phyloP scores from a whole-genome alignment of 1,140 invertebrate genomes.

The Chionoecetes opilio region DNA sequence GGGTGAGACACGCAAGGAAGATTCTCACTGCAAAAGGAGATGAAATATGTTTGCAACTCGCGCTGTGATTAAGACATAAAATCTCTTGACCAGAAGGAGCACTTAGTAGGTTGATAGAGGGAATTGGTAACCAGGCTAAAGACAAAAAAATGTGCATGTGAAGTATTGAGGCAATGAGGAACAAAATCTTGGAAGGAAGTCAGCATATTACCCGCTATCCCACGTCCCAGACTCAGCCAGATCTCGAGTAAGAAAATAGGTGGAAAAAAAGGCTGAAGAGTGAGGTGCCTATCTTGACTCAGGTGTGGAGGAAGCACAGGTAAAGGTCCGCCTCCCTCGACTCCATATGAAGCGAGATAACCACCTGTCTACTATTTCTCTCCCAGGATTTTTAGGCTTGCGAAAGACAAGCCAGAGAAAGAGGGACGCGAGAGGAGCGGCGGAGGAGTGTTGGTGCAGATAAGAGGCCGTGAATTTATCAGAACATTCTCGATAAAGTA shows the following conservation, averaged over 20 bases:
- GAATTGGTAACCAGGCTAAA: conserved; percentile 31
- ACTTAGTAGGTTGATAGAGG: neutral
- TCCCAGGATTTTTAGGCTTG: conserved; percentile 2
- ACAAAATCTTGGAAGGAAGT: neutral
- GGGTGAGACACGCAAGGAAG: conserved; percentile 41
- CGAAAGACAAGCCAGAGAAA: neutral
- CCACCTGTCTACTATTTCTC: conserved; percentile 19
- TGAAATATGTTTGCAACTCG: conserved; percentile 10
- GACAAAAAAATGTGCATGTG: neutral
- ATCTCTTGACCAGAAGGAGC: neutral
- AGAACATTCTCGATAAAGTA: neutral
- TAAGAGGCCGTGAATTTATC: conserved; percentile 1
- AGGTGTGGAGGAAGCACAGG: neutral
- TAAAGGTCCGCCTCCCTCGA: neutral
- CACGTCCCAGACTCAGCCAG: neutral
- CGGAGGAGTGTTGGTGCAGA: neutral
- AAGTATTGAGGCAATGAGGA: conserved; percentile 50
- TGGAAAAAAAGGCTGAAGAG: neutral
- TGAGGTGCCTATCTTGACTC: neutral
- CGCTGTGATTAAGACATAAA: conserved; percentile 56
- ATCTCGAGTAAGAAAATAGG: neutral
- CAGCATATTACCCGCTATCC: neutral
- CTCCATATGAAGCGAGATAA: neutral
- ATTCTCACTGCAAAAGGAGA: conserved; percentile 57
- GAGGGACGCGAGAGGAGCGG: neutral